These are phyloP conservation scores for Hermetia illucens DNA, from an alignment of 1,140 invertebrate species.

Conservation along the genomic window DNA sequence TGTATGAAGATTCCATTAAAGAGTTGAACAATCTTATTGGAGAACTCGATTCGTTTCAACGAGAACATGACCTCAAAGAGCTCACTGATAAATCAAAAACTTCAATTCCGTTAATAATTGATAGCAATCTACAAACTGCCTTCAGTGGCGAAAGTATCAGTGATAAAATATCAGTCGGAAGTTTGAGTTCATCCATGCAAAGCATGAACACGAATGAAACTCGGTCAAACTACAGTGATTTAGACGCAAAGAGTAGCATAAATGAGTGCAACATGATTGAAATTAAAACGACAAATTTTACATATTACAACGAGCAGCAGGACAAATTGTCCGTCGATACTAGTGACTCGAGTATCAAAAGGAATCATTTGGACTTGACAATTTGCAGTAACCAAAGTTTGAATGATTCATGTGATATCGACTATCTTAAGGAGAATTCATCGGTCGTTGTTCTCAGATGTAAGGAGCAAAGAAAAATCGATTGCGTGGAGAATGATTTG, in stretches of 20 bases:
- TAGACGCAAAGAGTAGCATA: slow-evolving; percentile 27
- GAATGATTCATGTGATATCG: slow-evolving; percentile 27
- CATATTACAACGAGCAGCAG: too few relatives aligned
- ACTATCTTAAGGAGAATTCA: slow-evolving; percentile 28
- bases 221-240: slow-evolving; percentile 16
- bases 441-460: slow-evolving; percentile 27
- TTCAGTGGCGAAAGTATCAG: neutral
- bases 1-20: slow-evolving; percentile 31
- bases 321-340: too few relatives aligned
- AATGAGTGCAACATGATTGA: too few relatives aligned
- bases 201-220: slow-evolving; percentile 1
- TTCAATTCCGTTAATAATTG: neutral
- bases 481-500: slow-evolving; percentile 13
- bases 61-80: slow-evolving; percentile 30
- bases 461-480: slow-evolving; percentile 13
- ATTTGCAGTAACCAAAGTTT: too few relatives aligned
- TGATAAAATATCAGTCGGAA: slow-evolving; percentile 10
- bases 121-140: slow-evolving; percentile 1
- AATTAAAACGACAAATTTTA: too few relatives aligned
- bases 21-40: slow-evolving; percentile 32
- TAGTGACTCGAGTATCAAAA: too few relatives aligned
- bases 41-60: slow-evolving; percentile 32
- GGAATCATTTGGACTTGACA: too few relatives aligned
- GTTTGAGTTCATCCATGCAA: slow-evolving; percentile 6
- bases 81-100: slow-evolving; percentile 9